A percentile compares a stretch with the other conserved stretches of the same genome.
Conservation (phyloP, 2,113 vertebrate species). For the Euleptes europaea region DNA sequence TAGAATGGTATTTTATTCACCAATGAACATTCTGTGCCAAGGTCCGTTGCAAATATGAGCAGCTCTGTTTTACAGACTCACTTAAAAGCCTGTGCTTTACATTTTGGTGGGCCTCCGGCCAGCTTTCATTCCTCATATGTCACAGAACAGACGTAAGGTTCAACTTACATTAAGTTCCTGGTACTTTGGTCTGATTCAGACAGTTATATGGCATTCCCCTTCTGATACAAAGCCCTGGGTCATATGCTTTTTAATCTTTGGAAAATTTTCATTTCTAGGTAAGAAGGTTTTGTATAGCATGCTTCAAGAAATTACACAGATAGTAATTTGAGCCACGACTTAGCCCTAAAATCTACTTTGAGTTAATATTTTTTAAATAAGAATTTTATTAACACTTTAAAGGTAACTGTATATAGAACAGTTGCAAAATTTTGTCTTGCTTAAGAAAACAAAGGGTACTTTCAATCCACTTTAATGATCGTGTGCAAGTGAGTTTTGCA, state of each 20-base stretch:
- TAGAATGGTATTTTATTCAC: slow-evolving; percentile 35
- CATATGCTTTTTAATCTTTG: not conserved
- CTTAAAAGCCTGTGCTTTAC: not conserved
- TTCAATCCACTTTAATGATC: too few species aligned
- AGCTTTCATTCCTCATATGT: not conserved
- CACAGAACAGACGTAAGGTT: not conserved
- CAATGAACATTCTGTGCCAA: not conserved
- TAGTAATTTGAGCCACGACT: not conserved
- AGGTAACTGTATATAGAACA: too few species aligned
- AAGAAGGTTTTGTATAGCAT: too few species aligned
- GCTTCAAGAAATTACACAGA: not conserved
- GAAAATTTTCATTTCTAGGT: not conserved
- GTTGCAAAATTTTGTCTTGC: too few species aligned
- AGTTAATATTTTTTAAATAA: not conserved
- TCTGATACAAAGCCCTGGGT: not conserved
- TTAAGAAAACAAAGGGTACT: too few species aligned
- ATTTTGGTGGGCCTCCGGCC: not conserved
- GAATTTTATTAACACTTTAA: too few species aligned
- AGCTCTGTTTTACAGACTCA: not conserved
- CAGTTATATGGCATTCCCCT: not conserved
- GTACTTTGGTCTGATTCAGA: not conserved
- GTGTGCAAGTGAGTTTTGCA: too few species aligned
- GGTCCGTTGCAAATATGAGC: not conserved
- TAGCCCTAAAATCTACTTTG: not conserved
- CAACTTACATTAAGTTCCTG: not conserved